phyloP scores from a whole-genome alignment of 2,797 vertebrate species.

The Rhinatrema bivittatum region DNA sequence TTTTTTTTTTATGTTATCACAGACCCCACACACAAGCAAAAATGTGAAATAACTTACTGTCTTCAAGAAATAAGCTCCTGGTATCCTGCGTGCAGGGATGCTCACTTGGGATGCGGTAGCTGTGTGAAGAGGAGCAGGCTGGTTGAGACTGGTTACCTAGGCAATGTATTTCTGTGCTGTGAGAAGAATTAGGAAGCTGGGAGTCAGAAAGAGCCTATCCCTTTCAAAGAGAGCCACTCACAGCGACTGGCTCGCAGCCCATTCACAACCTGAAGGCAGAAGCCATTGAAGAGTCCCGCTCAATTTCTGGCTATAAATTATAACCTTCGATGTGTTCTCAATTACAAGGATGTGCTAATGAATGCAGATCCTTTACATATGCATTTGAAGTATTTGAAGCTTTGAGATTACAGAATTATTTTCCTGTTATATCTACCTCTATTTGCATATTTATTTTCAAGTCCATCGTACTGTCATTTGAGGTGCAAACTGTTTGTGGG shows the following conservation, averaged over 20 bases:
- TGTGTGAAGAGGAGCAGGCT: conserved; percentile 2
- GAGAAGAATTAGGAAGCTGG: not conserved
- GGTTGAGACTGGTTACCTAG: conserved; percentile 26
- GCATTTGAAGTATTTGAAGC: too few species aligned
- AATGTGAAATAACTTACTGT: conserved; percentile 3
- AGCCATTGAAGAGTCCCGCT: not conserved
- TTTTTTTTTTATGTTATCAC: too few species aligned
- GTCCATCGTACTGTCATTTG: too few species aligned
- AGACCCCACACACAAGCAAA: not conserved
- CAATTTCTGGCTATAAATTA: too few species aligned
- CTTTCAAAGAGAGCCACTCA: not conserved
- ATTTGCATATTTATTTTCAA: too few species aligned
- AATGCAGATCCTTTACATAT: too few species aligned
- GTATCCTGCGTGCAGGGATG: not conserved
- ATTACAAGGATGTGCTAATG: too few species aligned
- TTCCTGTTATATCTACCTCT: too few species aligned
- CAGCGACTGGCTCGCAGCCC: not conserved
- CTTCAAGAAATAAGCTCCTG: too few species aligned
- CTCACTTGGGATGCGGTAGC: not conserved
- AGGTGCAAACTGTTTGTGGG: too few species aligned
- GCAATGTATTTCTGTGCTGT: conserved; percentile 21
- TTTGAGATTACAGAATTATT: too few species aligned
- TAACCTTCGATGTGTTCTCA: too few species aligned
- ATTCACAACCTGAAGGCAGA: not conserved
- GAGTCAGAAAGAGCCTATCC: not conserved